A percentile compares a stretch with the other conserved stretches of the same genome.
Conservation (phyloP, 2,888 invertebrate species). For the Strigamia transsilvanica region DNA sequence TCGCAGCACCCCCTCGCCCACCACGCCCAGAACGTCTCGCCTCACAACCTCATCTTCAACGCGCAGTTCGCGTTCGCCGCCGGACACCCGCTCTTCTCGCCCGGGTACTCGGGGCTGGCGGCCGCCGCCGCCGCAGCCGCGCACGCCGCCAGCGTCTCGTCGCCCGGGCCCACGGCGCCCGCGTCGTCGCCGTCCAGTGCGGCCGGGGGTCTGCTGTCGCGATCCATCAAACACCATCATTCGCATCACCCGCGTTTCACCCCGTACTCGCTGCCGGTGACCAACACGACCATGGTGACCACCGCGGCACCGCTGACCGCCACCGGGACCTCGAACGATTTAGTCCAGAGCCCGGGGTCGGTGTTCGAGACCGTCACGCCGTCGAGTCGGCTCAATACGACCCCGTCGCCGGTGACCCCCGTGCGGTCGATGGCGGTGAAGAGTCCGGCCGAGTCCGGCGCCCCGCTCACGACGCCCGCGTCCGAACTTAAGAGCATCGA, state of each 20-base stretch:
- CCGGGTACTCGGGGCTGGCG: conserved; percentile 69
- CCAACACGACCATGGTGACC: conserved; percentile 61
- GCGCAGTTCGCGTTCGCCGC: conserved; percentile 87
- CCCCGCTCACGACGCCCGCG: conserved; percentile 67
- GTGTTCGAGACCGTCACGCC: conserved; percentile 89
- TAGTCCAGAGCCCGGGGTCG: conserved; percentile 71
- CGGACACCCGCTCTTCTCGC: conserved; percentile 79
- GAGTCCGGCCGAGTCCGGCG: background rate
- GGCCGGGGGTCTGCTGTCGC: conserved; percentile 63
- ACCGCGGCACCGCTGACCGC: conserved; percentile 56
- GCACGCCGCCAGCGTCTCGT: conserved; percentile 51
- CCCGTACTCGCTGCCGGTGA: conserved; percentile 77
- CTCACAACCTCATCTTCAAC: conserved; percentile 86
- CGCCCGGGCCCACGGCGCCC: conserved; percentile 33
- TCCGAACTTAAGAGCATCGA: conserved; percentile 92
- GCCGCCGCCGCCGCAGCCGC: conserved; percentile 58
- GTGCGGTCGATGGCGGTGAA: conserved; percentile 18
- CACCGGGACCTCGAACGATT: conserved; percentile 60
- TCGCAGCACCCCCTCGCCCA: conserved; percentile 57
- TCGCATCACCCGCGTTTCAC: conserved; percentile 72
- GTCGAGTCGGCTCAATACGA: conserved; percentile 56
- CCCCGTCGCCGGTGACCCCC: conserved; percentile 33
- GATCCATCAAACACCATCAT: conserved; percentile 69
- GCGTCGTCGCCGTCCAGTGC: conserved; percentile 58
- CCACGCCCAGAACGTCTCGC: conserved; percentile 71